These are phyloP conservation scores for Bucco capensis DNA, from an alignment of 2,113 vertebrate genomes.

Conservation along the genomic window DNA sequence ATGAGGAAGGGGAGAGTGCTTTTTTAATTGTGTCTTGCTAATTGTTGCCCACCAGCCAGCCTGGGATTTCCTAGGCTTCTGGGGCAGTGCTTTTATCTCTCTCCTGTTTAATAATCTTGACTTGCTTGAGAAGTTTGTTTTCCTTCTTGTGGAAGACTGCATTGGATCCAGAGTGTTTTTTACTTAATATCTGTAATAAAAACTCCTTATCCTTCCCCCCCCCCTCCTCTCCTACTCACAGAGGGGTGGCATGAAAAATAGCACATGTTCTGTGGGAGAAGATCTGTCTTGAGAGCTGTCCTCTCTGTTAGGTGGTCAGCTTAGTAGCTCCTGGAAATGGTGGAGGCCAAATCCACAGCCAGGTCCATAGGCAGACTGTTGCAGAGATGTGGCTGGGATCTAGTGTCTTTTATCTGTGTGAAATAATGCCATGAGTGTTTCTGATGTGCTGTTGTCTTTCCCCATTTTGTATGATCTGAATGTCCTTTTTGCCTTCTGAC, in stretches of 20 bases:
- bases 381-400: background rate
- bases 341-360: background rate
- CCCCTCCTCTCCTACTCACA: background rate
- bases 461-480: background rate
- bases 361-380: background rate
- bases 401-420: background rate
- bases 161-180: background rate
- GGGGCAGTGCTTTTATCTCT: constrained; percentile 26
- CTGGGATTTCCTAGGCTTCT: constrained; percentile 39
- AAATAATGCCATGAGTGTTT: background rate
- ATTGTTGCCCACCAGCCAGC: constrained; percentile 19
- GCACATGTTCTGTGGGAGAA: background rate
- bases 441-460: background rate
- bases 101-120: constrained; percentile 13
- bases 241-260: background rate
- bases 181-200: constrained; percentile 19
- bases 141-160: constrained; percentile 23
- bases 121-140: constrained; percentile 33
- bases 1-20: background rate
- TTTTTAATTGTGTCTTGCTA: constrained; percentile 20
- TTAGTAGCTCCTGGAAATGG: background rate
- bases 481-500: background rate
- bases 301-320: background rate
- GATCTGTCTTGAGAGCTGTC: background rate
- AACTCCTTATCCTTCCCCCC: background rate